phyloP scores from a whole-genome alignment of 1,140 invertebrate genomes.

The Magallana ariakensis region DNA sequence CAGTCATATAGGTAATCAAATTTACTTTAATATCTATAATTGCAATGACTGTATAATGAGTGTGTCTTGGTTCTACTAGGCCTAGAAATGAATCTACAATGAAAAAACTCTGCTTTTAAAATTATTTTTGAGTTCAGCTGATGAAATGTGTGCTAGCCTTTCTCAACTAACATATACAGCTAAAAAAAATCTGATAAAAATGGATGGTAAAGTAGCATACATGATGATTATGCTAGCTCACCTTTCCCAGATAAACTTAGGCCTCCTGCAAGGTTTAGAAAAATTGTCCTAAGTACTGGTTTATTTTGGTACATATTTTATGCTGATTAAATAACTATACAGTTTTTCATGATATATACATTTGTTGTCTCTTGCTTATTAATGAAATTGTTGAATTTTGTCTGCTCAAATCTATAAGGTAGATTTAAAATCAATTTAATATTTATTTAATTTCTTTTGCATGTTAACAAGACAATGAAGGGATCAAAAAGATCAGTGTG shows the following conservation, averaged over 20 bases:
- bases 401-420: no score
- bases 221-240: constrained; percentile 31
- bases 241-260: constrained; percentile 27
- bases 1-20: no score
- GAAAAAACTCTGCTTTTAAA: background rate
- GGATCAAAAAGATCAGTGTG: no score
- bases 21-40: background rate
- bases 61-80: background rate
- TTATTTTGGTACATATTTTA: no score
- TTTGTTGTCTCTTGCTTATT: no score
- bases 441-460: no score
- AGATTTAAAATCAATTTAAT: no score
- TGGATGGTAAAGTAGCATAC: constrained; percentile 33
- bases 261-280: constrained; percentile 21
- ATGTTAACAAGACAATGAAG: no score
- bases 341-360: no score
- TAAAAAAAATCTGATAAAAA: constrained; percentile 33
- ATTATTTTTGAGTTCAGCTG: background rate
- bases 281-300: background rate
- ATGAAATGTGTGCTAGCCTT: constrained; percentile 21
- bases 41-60: background rate
- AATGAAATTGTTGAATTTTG: no score
- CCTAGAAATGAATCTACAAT: background rate
- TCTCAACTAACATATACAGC: constrained; percentile 8
- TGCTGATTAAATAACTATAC: no score